Evolutionary conservation across 2,888 invertebrate species (phyloP), one percentile per base, ranked within the genome.

Genomic region (Pterobdella sp.): DNA sequence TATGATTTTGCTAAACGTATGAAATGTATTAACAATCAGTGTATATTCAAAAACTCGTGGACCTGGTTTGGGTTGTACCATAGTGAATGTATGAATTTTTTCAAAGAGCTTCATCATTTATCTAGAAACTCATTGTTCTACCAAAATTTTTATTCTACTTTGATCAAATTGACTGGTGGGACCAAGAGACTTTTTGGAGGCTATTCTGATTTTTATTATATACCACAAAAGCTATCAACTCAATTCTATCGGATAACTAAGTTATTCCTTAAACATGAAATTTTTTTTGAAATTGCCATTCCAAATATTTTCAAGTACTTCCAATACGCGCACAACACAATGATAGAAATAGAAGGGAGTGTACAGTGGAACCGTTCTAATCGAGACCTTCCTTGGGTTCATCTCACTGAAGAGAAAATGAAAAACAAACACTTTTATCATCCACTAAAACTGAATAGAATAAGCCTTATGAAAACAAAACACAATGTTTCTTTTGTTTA

Each of bases 281-380:
- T 78, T 14, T 78, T 78, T 49, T 63, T 78, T 34, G 77, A 78
- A 72, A 74, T 78, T 18, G 78, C 77, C 34, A 72, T 78, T 36
- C 76, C 78, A 1, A 76, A 76, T 1, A 72, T 75, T 0, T 52
- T 78, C 2, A 49, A 52, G 18, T 77, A 77, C 35, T 67, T 78
- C 26, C 73, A 63, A 29, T 22, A 26, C 26, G 49, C 29, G 0
- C 69, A 69, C 0, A 74, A 73, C 31, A 71, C 73, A 4, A 63
- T 75, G n/a, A n/a, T 36, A 64, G 18, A 72, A 14, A 29, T 78
- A n/a, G 10, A 14, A n/a, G 76, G 76, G 10, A 14, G 64, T 18
- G 37, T 66, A 42, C 32, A 73, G 18, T 75, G 74, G 76, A 72
- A 70, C n/a, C 56, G 67, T 10, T 69, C 74, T 22, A 35, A 26